Conservation (phyloP, 2,888 invertebrate genomes). For the Eutolmus rufibarbis region DNA sequence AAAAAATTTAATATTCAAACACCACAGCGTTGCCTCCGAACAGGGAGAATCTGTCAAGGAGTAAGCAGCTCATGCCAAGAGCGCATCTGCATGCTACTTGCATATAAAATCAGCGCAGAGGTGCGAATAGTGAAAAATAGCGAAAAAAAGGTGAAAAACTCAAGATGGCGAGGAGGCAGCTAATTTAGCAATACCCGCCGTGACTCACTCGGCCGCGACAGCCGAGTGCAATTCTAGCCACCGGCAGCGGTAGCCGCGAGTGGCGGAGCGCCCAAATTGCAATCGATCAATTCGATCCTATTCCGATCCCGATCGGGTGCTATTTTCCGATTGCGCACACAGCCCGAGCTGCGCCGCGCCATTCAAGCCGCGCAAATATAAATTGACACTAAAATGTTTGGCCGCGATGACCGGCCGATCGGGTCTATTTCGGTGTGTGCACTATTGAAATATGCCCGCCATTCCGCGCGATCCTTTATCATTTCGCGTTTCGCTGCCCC, state of each 20-base stretch:
- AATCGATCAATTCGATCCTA: constrained; percentile 22
- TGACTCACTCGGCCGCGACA: constrained; percentile 4
- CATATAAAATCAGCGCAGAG: neutral
- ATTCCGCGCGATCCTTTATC: constrained; percentile 26
- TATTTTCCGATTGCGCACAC: constrained; percentile 47
- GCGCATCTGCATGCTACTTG: neutral
- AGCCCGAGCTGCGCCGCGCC: neutral
- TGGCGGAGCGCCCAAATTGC: constrained; percentile 1
- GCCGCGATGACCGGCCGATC: constrained; percentile 46
- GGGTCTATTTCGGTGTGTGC: constrained; percentile 45
- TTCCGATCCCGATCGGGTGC: constrained; percentile 10
- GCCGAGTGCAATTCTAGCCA: constrained; percentile 1
- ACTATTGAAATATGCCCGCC: constrained; percentile 40
- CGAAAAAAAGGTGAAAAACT: neutral
- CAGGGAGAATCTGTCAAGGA: neutral
- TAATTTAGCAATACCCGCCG: constrained; percentile 15
- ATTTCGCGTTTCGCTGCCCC: neutral
- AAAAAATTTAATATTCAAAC: neutral
- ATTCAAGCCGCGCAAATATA: constrained; percentile 37
- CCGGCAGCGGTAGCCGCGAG: neutral
- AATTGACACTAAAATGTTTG: constrained; percentile 48
- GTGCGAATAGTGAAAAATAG: neutral
- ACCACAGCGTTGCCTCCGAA: neutral
- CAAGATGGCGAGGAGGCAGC: neutral
- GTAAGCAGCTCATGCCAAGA: neutral